Base-by-base conservation (phyloP, 2,113 vertebrate genomes). In the Tetraodon nigroviridis region DNA sequence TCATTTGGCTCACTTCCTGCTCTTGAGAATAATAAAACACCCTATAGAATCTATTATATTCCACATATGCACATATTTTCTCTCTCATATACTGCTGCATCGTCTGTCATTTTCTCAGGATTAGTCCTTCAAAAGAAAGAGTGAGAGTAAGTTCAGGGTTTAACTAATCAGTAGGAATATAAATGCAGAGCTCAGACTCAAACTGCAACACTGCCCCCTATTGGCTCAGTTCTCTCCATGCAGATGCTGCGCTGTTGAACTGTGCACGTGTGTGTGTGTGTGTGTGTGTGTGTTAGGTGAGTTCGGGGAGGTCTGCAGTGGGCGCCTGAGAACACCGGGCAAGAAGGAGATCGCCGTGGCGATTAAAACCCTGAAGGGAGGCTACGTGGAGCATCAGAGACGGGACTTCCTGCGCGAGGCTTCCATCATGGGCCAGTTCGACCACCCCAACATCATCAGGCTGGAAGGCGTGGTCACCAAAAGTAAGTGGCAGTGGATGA, bases 311-410 rank as follows among this genome's bases (percentile, higher is more conserved):
- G 95, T 98, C 11, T 98, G 95, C 85, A 95, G 95, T 49, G 95
- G 95, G 0, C 93, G 93, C 40, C 85, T 98, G 75, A 94, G 93
- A 79, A 95, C 93, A 3, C 93, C 94, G 13, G 93, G 93, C 20
- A 98, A 98, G 86, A 94, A 93, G 75, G 95, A 98, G 85, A 95
- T 96, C n/a, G 90, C 93, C 4, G 95, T 98, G 69, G 95, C 95
- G 7, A 98, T 98, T 72, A 98, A 98, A 88, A 98, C 95, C 6
- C 83, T 98, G 15, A 98, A 98, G 85, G 93, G 93, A 2, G 94
- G 94, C 27, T 94, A 97, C 1, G 71, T 95, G 71, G 95, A 97
- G 78, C 90, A 90, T 2, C 95, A 98, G 83, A 92, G 95, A 75
- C 90, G 91, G 81, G 95, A 98, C 85, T 98, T 98, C 87, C 88